Base-by-base conservation (phyloP, 1,140 invertebrate species). In the Drosophila prosaltans region DNA sequence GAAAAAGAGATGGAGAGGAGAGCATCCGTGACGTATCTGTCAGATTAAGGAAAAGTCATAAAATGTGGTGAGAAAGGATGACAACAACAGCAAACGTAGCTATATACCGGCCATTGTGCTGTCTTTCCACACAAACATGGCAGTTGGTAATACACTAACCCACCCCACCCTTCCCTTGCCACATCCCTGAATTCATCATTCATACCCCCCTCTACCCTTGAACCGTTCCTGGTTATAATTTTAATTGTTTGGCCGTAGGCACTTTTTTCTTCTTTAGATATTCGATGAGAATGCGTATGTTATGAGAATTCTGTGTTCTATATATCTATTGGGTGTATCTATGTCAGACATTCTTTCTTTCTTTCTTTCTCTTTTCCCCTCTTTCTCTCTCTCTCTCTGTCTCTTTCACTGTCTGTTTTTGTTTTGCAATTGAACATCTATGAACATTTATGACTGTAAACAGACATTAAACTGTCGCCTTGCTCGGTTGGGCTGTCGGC, bases 51-150 rank as follows among this genome's bases (percentile, higher is more conserved):
- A 80, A 90, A 91, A 73, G 72, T 69, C 82, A 76, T 91, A 91
- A 91, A 91, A 65, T 91, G 86, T 76, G 78, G 73, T 91, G 90
- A 91, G 86, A 81, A 90, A 89, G 90, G 90, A 90, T 90, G 90
- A 90, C 90, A 91, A 67, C 72, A 48, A 80, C 59, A 41, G 11
- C 48, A 59, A 58, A 32, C 16, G 43, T 68, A 65, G 74, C 67
- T 70, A 83, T 81, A 82, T 75, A 16, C 16, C 16, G 76, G 83
- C 83, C 83, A 88, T 88, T 88, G 80, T 83, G 72, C 48, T 84
- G 73, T 63, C 59, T 30, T 66, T 78, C 74, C 70, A 66, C 74
- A 82, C 69, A 82, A 86, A 83, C 80, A 88, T 83, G 80, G 83
- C 81, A 89, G 84, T 88, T 88, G 83, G 69, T 62, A 55, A n/a